phyloP scores from a whole-genome alignment of 2,888 invertebrate species.

The Sphaerophoria taeniata region DNA sequence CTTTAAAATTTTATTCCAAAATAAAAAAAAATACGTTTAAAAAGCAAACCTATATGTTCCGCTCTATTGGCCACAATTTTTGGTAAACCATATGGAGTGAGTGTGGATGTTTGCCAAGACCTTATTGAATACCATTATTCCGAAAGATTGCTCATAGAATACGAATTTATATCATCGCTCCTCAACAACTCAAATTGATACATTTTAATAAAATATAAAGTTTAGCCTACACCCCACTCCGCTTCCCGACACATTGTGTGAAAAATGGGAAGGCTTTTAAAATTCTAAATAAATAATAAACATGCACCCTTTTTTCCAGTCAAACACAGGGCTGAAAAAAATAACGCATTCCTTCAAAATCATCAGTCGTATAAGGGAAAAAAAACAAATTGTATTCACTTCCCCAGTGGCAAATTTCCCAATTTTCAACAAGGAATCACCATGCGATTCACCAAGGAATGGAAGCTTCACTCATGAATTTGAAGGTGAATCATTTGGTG shows the following conservation, averaged over 20 bases:
- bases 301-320: slow-evolving; percentile 69
- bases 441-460: too few relatives aligned
- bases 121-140: slow-evolving; percentile 66
- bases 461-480: too few relatives aligned
- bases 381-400: slow-evolving; percentile 21
- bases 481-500: too few relatives aligned
- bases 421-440: too few relatives aligned
- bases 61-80: slow-evolving; percentile 46
- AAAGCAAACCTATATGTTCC: slow-evolving; percentile 22
- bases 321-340: not conserved
- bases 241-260: slow-evolving; percentile 42
- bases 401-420: too few relatives aligned
- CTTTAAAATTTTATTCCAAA: slow-evolving; percentile 58
- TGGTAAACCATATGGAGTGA: not conserved
- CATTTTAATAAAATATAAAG: slow-evolving; percentile 48
- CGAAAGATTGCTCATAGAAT: slow-evolving; percentile 64
- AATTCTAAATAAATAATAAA: slow-evolving; percentile 74
- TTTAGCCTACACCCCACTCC: not conserved
- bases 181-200: slow-evolving; percentile 55
- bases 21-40: slow-evolving; percentile 51
- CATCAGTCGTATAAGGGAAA: slow-evolving; percentile 13
- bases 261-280: slow-evolving; percentile 60
- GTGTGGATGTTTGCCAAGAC: slow-evolving; percentile 50
- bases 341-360: slow-evolving; percentile 49
- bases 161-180: slow-evolving; percentile 43